These are phyloP conservation scores for Torymus texanus DNA, from an alignment of 2,888 invertebrate genomes.

Conservation along the genomic window DNA sequence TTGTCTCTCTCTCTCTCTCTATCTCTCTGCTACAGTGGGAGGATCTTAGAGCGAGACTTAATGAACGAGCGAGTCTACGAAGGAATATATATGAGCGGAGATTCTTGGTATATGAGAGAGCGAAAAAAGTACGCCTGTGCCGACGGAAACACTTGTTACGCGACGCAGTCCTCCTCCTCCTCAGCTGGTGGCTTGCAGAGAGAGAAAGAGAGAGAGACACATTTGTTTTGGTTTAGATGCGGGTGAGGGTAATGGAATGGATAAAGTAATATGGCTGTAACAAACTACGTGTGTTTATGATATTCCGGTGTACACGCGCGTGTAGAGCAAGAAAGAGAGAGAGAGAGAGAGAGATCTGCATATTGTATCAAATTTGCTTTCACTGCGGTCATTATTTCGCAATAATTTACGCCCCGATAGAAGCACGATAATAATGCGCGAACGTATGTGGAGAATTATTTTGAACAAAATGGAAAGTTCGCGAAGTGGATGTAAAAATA, in stretches of 20 bases:
- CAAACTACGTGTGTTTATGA: no score
- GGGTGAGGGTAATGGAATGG: no score
- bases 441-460: not conserved
- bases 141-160: no score
- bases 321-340: no score
- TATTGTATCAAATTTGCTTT: constrained; percentile 43
- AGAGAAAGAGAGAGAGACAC: no score
- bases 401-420: constrained; percentile 25
- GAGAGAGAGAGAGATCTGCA: constrained; percentile 4
- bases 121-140: no score
- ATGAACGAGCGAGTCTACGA: constrained; percentile 31
- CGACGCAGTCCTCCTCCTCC: no score
- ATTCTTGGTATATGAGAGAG: no score
- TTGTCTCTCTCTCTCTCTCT: constrained; percentile 26
- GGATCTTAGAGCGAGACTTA: not conserved
- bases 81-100: constrained; percentile 25
- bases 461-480: not conserved
- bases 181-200: no score
- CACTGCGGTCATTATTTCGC: constrained; percentile 27
- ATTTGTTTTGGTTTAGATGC: constrained; percentile 30
- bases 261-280: no score
- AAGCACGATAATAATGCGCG: constrained; percentile 19
- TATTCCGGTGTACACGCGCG: constrained; percentile 54
- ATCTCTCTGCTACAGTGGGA: not conserved
- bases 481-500: not conserved